These are phyloP conservation scores for Mongoloraphidia duomilia DNA, from an alignment of 2,888 invertebrate genomes.

Conservation along the genomic window DNA sequence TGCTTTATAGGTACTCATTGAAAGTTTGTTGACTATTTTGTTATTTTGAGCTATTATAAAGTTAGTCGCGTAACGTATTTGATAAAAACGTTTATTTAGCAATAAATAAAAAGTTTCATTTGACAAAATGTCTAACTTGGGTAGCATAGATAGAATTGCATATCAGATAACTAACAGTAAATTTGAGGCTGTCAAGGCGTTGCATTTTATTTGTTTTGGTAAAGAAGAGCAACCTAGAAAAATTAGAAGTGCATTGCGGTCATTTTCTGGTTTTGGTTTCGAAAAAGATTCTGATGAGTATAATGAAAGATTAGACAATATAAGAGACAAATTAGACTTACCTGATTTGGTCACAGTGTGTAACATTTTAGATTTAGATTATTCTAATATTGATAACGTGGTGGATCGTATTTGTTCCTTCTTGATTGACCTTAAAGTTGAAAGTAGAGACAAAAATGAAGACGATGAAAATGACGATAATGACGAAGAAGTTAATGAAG, in stretches of 20 bases:
- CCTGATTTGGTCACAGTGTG: slow-evolving; percentile 5
- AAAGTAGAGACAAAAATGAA: background rate
- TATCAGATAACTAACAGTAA: too few relatives aligned
- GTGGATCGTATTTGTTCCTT: background rate
- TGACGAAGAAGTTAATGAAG: background rate
- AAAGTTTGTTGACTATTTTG: too few relatives aligned
- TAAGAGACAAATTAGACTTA: background rate
- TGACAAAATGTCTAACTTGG: too few relatives aligned
- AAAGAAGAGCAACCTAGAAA: background rate
- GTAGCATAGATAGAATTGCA: too few relatives aligned
- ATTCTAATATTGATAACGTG: background rate
- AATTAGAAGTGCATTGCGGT: background rate
- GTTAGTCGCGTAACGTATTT: too few relatives aligned
- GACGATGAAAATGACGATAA: slow-evolving; percentile 2
- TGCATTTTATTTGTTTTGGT: slow-evolving; percentile 1
- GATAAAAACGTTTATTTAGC: too few relatives aligned
- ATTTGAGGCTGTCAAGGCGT: background rate
- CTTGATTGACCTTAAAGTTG: background rate
- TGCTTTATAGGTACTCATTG: too few relatives aligned
- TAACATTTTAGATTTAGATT: background rate
- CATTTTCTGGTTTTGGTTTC: slow-evolving; percentile 4
- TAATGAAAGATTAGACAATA: slow-evolving; percentile 1
- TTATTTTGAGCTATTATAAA: too few relatives aligned
- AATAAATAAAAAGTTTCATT: too few relatives aligned
- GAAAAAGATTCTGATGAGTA: slow-evolving; percentile 5